phyloP scores from a whole-genome alignment of 1,140 invertebrate genomes.

The Solenopsis fugax region DNA sequence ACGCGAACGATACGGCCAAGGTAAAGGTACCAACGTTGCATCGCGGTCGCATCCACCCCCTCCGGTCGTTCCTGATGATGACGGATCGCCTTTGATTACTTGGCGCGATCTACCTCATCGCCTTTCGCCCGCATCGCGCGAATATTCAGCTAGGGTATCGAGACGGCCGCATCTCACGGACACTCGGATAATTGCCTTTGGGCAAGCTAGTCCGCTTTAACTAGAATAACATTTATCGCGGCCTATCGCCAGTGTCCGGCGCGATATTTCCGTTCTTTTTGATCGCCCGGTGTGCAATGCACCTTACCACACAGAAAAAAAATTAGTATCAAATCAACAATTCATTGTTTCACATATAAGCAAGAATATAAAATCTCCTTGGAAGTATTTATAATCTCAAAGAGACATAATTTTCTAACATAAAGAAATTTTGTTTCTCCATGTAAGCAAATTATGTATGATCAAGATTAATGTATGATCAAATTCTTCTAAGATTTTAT shows the following conservation, averaged over 20 bases:
- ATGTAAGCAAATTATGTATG: no score
- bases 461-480: no score
- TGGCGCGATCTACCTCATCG: slow-evolving; percentile 75
- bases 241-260: not conserved
- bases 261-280: slow-evolving; percentile 3
- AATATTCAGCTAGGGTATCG: not conserved
- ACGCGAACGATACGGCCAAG: slow-evolving; percentile 3
- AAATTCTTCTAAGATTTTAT: no score
- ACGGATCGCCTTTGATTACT: slow-evolving; percentile 78
- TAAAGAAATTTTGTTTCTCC: no score
- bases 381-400: no score
- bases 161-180: slow-evolving; percentile 5
- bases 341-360: no score
- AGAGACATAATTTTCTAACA: no score
- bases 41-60: slow-evolving; percentile 26
- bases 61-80: slow-evolving; percentile 74
- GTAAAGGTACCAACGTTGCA: slow-evolving; percentile 18
- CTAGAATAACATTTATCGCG: slow-evolving; percentile 65
- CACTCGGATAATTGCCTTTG: slow-evolving; percentile 72
- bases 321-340: no score
- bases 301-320: no score
- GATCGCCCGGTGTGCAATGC: slow-evolving; percentile 23
- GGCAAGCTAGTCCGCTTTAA: slow-evolving; percentile 58
- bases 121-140: slow-evolving; percentile 41
- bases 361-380: no score